Percentiles rank a stretch among this genome's conserved stretches.
phyloP scores from a whole-genome alignment of 2,113 vertebrate genomes.

The Eptatretus burgeri region DNA sequence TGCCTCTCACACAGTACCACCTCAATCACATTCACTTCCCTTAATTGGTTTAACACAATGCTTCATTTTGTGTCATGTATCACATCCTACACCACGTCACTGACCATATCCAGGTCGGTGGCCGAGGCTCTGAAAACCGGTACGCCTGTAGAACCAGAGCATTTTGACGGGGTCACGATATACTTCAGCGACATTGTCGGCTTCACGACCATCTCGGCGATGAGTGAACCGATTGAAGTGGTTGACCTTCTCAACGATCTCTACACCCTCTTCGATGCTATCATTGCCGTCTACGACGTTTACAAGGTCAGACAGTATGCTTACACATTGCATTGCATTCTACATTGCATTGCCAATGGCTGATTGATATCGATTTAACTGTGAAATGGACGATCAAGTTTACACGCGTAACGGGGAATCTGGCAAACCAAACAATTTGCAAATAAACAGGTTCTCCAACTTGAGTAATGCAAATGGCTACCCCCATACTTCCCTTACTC shows the following conservation, averaged over 20 bases:
- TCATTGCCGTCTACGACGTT: slow-evolving; percentile 54
- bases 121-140: slow-evolving; percentile 63
- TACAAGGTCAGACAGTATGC: slow-evolving; percentile 53
- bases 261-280: slow-evolving; percentile 48
- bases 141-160: slow-evolving; percentile 43
- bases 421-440: too few relatives aligned
- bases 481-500: too few relatives aligned
- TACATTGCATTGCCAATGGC: not conserved
- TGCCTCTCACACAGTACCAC: too few relatives aligned
- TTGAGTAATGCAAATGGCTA: too few relatives aligned
- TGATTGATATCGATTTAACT: too few relatives aligned
- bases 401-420: too few relatives aligned
- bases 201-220: slow-evolving; percentile 62
- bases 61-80: too few relatives aligned
- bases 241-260: slow-evolving; percentile 75
- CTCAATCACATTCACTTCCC: too few relatives aligned
- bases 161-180: slow-evolving; percentile 69
- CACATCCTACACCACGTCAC: not conserved
- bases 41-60: too few relatives aligned
- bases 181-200: slow-evolving; percentile 77
- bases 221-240: slow-evolving; percentile 62
- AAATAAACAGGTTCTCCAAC: too few relatives aligned
- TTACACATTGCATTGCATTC: too few relatives aligned
- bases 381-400: too few relatives aligned
- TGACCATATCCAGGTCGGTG: slow-evolving; percentile 31